A percentile compares a stretch with the other conserved stretches of the same genome.
phyloP scores from a whole-genome alignment of 2,888 invertebrate species.

The Machimus atricapillus region DNA sequence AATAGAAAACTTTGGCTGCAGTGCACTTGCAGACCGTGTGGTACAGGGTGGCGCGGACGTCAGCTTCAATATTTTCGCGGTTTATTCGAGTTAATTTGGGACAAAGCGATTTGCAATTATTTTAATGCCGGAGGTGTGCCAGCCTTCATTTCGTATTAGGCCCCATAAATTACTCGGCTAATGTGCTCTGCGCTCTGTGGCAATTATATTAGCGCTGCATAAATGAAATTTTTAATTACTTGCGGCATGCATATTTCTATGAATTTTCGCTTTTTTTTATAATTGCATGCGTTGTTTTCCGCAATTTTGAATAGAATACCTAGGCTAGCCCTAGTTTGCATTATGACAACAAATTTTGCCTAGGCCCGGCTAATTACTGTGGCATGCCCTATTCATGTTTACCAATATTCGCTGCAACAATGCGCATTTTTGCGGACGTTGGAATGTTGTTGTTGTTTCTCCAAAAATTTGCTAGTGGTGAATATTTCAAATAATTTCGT shows the following conservation, averaged over 20 bases:
- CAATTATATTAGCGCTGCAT: not conserved
- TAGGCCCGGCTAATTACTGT: not conserved
- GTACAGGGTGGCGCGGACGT: not conserved
- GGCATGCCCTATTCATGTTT: not conserved
- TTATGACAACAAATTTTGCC: not conserved
- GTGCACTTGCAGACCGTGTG: not conserved
- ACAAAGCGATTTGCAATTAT: constrained; percentile 1
- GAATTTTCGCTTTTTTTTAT: not conserved
- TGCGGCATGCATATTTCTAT: not conserved
- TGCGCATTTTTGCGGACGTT: not conserved
- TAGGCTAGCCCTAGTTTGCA: not conserved
- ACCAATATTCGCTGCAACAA: not conserved
- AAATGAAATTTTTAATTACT: not conserved
- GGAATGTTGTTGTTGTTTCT: not conserved
- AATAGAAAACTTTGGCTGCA: not conserved
- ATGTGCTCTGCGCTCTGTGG: not conserved
- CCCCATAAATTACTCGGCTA: not conserved
- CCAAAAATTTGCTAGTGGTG: not conserved
- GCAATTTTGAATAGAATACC: not conserved
- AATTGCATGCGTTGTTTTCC: not conserved
- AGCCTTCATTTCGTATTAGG: not conserved
- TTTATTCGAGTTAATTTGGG: not conserved
- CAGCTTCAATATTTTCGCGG: not conserved
- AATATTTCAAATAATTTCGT: not conserved
- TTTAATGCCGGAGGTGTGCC: not conserved